Percentiles rank a stretch among this genome's conserved stretches.
phyloP scores from a whole-genome alignment of 2,113 vertebrate genomes.

The Zapus hudsonius region DNA sequence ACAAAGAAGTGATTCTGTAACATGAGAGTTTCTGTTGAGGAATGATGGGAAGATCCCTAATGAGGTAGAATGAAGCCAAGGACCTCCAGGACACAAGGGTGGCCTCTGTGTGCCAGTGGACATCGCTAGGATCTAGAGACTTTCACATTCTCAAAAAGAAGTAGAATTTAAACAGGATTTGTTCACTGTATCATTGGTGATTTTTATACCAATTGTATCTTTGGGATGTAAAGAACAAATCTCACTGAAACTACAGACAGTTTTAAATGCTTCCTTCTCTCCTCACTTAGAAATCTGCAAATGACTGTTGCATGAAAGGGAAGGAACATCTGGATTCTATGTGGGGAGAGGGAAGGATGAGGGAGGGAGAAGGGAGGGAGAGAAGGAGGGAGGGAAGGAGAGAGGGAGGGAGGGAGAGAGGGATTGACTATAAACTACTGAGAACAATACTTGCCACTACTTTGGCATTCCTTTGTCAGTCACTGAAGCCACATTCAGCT shows the following conservation, averaged over 20 bases:
- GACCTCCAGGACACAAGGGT: neutral
- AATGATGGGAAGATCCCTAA: no score
- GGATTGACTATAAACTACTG: neutral
- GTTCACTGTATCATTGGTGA: neutral
- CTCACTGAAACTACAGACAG: neutral
- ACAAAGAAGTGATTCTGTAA: neutral
- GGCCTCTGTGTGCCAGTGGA: fast-evolving
- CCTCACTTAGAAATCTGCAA: neutral
- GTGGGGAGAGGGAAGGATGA: neutral
- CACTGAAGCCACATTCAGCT: neutral
- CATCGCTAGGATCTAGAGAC: neutral
- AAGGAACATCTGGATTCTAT: neutral
- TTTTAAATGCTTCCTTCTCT: neutral
- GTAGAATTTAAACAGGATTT: neutral
- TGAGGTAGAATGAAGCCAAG: neutral
- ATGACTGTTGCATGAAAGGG: neutral
- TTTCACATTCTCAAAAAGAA: neutral
- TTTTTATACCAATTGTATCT: neutral
- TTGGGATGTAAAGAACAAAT: neutral
- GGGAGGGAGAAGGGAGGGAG: neutral
- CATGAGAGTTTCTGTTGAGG: neutral
- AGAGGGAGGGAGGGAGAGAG: neutral
- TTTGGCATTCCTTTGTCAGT: neutral
- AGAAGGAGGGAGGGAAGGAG: no score
- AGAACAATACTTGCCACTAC: neutral